phyloP scores from a whole-genome alignment of 2,888 invertebrate genomes.

The Drosophila paracracens region DNA sequence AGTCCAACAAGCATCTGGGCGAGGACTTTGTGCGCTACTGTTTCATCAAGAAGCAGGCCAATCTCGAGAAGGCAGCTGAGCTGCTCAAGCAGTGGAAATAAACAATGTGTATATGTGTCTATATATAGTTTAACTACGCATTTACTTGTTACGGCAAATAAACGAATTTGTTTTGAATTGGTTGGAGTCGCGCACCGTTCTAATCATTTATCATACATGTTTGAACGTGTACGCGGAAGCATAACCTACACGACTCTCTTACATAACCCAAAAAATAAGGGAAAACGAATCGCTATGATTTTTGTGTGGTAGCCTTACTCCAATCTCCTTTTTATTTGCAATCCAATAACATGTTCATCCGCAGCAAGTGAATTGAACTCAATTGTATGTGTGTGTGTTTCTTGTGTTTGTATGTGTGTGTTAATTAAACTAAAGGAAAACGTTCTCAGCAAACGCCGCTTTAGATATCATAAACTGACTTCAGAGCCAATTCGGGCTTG shows the following conservation, averaged over 20 bases:
- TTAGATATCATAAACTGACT: constrained; percentile 88
- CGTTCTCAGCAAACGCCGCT: constrained; percentile 33
- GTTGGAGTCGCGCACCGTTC: neutral
- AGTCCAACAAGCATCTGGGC: constrained; percentile 91
- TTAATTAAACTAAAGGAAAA: constrained; percentile 60
- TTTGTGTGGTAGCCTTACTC: constrained; percentile 70
- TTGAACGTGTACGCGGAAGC: constrained; percentile 36
- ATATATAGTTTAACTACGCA: constrained; percentile 11
- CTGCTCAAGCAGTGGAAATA: constrained; percentile 88
- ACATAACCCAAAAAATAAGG: constrained; percentile 49
- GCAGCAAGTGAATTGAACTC: constrained; percentile 51
- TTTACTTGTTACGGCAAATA: constrained; percentile 41
- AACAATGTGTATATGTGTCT: constrained; percentile 3
- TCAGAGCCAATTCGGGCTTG: constrained; percentile 96
- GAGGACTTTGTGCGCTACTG: constrained; percentile 96
- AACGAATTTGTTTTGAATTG: constrained; percentile 51
- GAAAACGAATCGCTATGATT: constrained; percentile 23
- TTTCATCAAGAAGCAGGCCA: constrained; percentile 95
- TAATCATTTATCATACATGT: constrained; percentile 25
- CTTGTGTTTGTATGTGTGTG: constrained; percentile 50
- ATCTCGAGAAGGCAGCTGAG: constrained; percentile 88
- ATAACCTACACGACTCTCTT: constrained; percentile 56
- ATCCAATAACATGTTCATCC: constrained; percentile 73
- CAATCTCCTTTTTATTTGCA: constrained; percentile 75
- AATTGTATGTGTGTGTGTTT: constrained; percentile 49